Conservation (phyloP, 1,140 invertebrate species). For the Leguminivora glycinivorella region DNA sequence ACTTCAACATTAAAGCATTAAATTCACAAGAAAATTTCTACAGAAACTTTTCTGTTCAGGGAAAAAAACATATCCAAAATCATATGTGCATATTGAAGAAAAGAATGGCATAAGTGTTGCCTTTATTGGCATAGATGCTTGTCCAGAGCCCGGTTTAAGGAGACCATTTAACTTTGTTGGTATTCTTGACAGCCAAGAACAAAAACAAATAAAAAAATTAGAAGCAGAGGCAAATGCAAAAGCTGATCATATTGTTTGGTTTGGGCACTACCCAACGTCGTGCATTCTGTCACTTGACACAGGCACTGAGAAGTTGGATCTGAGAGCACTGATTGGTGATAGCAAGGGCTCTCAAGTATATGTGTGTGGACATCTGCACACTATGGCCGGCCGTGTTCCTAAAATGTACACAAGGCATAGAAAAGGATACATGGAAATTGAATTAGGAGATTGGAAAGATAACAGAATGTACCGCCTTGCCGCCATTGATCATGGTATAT, state of each 20-base stretch:
- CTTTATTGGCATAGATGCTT: slow-evolving; percentile 94
- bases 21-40: slow-evolving; percentile 88
- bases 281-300: slow-evolving; percentile 85
- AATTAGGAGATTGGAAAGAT: slow-evolving; percentile 96
- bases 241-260: slow-evolving; percentile 79
- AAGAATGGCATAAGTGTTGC: slow-evolving; percentile 82
- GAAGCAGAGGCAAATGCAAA: slow-evolving; percentile 60
- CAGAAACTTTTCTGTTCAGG: slow-evolving; percentile 90
- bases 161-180: slow-evolving; percentile 97
- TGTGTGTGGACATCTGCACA: slow-evolving; percentile 96
- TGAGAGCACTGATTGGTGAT: slow-evolving; percentile 80
- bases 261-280: slow-evolving; percentile 97
- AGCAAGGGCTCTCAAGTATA: slow-evolving; percentile 80
- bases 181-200: slow-evolving; percentile 83
- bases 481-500: slow-evolving; percentile 92
- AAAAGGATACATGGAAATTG: slow-evolving; percentile 91
- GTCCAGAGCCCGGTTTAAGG: slow-evolving; percentile 89
- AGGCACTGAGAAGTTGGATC: slow-evolving; percentile 72
- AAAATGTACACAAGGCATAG: slow-evolving; percentile 94
- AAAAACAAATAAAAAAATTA: slow-evolving; percentile 78
- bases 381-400: slow-evolving; percentile 86
- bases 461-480: slow-evolving; percentile 91
- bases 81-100: slow-evolving; percentile 86
- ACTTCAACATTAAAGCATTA: slow-evolving; percentile 89
- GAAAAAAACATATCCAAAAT: slow-evolving; percentile 82